phyloP scores from a whole-genome alignment of 1,140 invertebrate species.

The Drosophila gunungcola region DNA sequence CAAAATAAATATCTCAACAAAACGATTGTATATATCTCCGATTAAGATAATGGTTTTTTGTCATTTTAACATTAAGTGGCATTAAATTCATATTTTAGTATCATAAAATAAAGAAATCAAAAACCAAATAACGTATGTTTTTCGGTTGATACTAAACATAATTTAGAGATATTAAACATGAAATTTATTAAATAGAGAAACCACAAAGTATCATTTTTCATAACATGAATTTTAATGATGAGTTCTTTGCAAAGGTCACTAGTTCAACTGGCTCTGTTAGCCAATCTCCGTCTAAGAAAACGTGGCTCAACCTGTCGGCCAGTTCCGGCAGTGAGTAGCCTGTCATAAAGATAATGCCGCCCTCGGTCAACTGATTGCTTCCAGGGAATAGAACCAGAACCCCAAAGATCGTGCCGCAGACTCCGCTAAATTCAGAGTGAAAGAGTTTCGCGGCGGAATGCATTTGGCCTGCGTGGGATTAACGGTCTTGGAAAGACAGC shows the following conservation, averaged over 20 bases:
- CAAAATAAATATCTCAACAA: too few relatives aligned
- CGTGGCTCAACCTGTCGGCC: constrained; percentile 35
- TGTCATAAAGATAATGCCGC: constrained; percentile 45
- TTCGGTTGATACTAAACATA: too few relatives aligned
- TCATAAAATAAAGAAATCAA: too few relatives aligned
- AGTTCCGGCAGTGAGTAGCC: constrained; percentile 25
- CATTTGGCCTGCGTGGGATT: constrained; percentile 54
- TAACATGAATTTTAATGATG: background rate
- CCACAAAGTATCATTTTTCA: too few relatives aligned
- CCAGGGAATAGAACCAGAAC: constrained; percentile 15
- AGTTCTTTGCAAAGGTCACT: constrained; percentile 1
- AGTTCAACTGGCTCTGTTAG: constrained; percentile 22
- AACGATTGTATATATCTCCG: too few relatives aligned
- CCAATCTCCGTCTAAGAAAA: background rate
- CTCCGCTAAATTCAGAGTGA: constrained; percentile 3
- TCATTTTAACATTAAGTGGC: too few relatives aligned
- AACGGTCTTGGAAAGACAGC: constrained; percentile 43
- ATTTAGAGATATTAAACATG: too few relatives aligned
- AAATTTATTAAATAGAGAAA: too few relatives aligned
- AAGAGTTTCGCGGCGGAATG: constrained; percentile 21
- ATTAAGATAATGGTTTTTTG: too few relatives aligned
- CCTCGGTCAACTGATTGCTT: constrained; percentile 29
- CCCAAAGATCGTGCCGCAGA: constrained; percentile 37
- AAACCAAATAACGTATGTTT: too few relatives aligned
- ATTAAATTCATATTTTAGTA: too few relatives aligned